Evolutionary conservation across 1,140 invertebrate genomes (phyloP).

Genomic region (Gerris buenoi): DNA sequence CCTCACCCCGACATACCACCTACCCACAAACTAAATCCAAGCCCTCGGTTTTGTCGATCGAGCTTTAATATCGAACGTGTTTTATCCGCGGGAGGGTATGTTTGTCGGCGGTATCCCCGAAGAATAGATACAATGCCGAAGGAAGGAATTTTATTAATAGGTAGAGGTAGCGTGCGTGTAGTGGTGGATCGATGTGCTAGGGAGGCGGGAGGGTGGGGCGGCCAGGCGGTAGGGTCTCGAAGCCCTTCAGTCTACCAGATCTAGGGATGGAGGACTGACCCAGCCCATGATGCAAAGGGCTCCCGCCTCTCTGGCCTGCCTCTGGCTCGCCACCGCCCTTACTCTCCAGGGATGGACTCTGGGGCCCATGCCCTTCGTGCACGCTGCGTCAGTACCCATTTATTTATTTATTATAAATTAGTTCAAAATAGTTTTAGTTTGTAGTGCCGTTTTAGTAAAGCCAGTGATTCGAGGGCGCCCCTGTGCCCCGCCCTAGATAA

Average conservation of each 20-base stretch:
- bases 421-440: neutral
- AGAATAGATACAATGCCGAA: neutral
- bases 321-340: neutral
- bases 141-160: neutral
- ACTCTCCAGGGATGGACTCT: neutral
- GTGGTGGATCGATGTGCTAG: neutral
- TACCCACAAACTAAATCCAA: neutral
- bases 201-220: neutral
- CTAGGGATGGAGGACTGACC: neutral
- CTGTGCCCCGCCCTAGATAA: neutral
- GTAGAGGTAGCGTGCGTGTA: neutral
- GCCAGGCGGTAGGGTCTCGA: neutral
- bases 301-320: neutral
- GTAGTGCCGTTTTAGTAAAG: too few species aligned
- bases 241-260: neutral
- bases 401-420: neutral
- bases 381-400: neutral
- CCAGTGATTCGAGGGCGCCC: too few species aligned
- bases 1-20: too few species aligned
- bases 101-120: neutral
- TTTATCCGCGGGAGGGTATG: neutral
- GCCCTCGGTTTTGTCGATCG: neutral
- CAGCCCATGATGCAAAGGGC: neutral
- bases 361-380: neutral
- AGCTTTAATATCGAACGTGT: neutral